Conservation (phyloP, 2,888 invertebrate species). For the Cantharis nigra region DNA sequence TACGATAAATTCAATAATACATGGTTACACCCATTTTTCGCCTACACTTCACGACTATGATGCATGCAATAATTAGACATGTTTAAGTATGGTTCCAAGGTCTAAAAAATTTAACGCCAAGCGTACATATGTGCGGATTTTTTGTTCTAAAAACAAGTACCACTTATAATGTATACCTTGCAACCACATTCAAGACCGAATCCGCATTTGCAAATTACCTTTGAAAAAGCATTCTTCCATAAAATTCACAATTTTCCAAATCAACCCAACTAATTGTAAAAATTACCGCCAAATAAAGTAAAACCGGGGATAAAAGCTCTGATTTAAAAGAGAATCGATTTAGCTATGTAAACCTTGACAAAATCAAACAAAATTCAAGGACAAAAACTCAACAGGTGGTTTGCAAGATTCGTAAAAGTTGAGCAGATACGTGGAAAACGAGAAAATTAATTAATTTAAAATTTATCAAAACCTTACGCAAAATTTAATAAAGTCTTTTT, state of each 20-base stretch:
- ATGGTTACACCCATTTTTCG: slow-evolving; percentile 20
- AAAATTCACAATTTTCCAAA: background rate
- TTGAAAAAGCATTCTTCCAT: background rate
- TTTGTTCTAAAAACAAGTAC: background rate
- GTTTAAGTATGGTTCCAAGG: slow-evolving; percentile 22
- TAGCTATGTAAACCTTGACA: slow-evolving; percentile 5
- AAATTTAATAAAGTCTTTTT: background rate
- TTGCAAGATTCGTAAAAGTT: slow-evolving; percentile 2
- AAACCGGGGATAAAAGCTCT: background rate
- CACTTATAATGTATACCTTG: background rate
- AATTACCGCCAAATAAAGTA: background rate
- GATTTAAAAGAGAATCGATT: slow-evolving; percentile 1
- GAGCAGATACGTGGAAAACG: background rate
- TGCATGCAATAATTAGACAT: slow-evolving; percentile 15
- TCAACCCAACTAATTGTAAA: background rate
- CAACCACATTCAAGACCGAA: background rate
- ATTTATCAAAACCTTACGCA: background rate
- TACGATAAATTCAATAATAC: slow-evolving; percentile 15
- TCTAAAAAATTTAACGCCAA: slow-evolving; percentile 1
- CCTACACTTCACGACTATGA: slow-evolving; percentile 10
- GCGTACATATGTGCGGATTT: background rate
- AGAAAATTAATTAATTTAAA: background rate
- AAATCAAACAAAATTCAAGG: slow-evolving; percentile 8
- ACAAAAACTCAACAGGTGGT: slow-evolving; percentile 12
- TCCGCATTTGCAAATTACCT: background rate